Percentiles rank a stretch among this genome's conserved stretches.
phyloP scores from a whole-genome alignment of 2,888 invertebrate species.

The Andrena minutula region DNA sequence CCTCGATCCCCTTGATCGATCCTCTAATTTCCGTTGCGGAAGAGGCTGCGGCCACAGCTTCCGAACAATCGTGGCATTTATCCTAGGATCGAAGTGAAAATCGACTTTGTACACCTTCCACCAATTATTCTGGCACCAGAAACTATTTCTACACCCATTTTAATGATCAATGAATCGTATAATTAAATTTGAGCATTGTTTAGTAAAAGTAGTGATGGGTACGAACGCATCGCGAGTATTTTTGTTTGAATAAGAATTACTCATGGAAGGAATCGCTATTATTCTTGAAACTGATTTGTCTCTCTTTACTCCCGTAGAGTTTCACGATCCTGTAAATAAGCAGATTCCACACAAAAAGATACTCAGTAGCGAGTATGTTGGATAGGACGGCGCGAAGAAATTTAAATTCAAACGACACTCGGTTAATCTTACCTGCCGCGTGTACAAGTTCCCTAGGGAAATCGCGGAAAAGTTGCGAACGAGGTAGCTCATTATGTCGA shows the following conservation, averaged over 20 bases:
- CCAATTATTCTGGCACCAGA: too few relatives aligned
- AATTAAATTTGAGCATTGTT: too few relatives aligned
- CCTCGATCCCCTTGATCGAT: slow-evolving; percentile 27
- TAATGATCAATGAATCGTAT: too few relatives aligned
- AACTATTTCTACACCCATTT: too few relatives aligned
- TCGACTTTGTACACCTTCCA: too few relatives aligned
- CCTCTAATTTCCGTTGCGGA: neutral
- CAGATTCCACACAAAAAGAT: neutral
- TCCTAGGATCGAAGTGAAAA: too few relatives aligned
- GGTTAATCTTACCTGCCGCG: slow-evolving; percentile 14
- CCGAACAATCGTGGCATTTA: slow-evolving; percentile 11
- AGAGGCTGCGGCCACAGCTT: neutral
- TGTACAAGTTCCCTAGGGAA: slow-evolving; percentile 19
- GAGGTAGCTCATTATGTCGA: neutral
- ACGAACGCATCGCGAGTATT: too few relatives aligned
- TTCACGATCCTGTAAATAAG: slow-evolving; percentile 7
- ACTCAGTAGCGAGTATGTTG: neutral
- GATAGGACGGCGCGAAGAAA: slow-evolving; percentile 18
- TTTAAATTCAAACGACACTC: slow-evolving; percentile 43
- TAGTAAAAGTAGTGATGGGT: too few relatives aligned
- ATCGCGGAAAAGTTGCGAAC: slow-evolving; percentile 23
- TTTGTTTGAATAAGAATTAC: too few relatives aligned
- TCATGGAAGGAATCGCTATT: too few relatives aligned
- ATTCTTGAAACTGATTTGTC: too few relatives aligned
- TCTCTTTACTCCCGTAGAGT: neutral